Evolutionary conservation across 2,888 invertebrate genomes (phyloP).

Genomic region (Drosophila anomelani): DNA sequence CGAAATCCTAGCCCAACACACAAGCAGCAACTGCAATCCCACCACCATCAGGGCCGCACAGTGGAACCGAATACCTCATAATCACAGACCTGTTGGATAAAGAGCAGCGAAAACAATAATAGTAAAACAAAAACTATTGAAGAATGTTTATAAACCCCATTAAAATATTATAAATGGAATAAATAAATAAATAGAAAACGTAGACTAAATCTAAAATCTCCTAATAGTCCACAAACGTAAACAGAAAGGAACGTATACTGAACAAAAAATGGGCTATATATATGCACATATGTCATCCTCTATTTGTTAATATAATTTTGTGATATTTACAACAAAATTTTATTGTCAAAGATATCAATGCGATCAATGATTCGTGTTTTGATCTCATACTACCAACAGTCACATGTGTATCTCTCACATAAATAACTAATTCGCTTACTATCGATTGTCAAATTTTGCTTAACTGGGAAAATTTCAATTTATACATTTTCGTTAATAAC

Average conservation of each 20-base stretch:
- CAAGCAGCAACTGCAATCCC: conserved; percentile 44
- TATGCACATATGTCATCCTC: too few relatives aligned
- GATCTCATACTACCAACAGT: too few relatives aligned
- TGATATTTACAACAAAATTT: too few relatives aligned
- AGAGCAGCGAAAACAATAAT: not conserved
- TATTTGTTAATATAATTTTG: too few relatives aligned
- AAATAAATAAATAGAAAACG: not conserved
- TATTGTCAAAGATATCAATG: too few relatives aligned
- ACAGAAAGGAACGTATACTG: not conserved
- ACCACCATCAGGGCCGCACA: conserved; percentile 58
- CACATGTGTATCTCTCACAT: too few relatives aligned
- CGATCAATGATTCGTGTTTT: too few relatives aligned
- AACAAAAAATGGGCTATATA: not conserved
- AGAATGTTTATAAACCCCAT: not conserved
- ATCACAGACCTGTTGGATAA: not conserved
- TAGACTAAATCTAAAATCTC: not conserved
- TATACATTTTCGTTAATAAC: not conserved
- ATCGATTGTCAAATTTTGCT: too few relatives aligned
- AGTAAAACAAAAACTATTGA: not conserved
- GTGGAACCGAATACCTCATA: conserved; percentile 28
- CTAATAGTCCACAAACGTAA: fast-evolving
- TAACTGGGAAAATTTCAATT: not conserved
- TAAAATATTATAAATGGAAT: too few relatives aligned
- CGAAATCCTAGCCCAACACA: conserved; percentile 43
- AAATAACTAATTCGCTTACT: too few relatives aligned